Conservation (phyloP, 1,140 invertebrate species). For the Nasonia vitripennis region DNA sequence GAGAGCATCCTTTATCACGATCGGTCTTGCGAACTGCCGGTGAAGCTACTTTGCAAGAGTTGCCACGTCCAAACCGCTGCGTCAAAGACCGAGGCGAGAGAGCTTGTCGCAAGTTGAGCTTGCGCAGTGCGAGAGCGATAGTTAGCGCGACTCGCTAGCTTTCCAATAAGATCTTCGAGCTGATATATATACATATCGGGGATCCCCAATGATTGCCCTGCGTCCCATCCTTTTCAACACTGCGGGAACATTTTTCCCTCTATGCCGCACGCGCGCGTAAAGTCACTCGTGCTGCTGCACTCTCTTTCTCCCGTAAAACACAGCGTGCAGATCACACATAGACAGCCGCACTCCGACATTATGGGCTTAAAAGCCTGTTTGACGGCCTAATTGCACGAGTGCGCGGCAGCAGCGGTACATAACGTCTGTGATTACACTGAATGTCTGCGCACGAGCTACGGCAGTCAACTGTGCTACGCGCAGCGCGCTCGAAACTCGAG, state of each 20-base stretch:
- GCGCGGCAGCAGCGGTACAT: neutral
- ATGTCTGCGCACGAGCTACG: neutral
- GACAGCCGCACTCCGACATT: neutral
- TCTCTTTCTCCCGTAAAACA: constrained; percentile 1
- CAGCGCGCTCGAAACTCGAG: constrained; percentile 25
- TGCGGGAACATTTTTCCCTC: neutral
- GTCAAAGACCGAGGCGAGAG: neutral
- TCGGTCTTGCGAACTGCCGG: constrained; percentile 54
- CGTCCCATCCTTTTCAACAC: neutral
- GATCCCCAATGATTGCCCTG: neutral
- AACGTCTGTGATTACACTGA: constrained; percentile 33
- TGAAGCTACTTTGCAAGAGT: constrained; percentile 23
- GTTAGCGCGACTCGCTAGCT: neutral
- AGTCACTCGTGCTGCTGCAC: neutral
- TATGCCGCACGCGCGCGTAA: neutral
- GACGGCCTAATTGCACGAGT: constrained; percentile 36
- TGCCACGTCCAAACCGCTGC: constrained; percentile 25
- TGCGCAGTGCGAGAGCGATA: neutral
- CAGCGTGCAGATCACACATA: neutral
- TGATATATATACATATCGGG: neutral
- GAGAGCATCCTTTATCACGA: constrained; percentile 25
- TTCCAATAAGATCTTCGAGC: neutral
- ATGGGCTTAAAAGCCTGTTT: constrained; percentile 7
- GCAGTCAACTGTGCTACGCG: neutral
- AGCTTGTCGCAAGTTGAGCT: constrained; percentile 7